These are phyloP conservation scores for Heliconius hewitsoni DNA, from an alignment of 1,140 invertebrate species.

Conservation along the genomic window DNA sequence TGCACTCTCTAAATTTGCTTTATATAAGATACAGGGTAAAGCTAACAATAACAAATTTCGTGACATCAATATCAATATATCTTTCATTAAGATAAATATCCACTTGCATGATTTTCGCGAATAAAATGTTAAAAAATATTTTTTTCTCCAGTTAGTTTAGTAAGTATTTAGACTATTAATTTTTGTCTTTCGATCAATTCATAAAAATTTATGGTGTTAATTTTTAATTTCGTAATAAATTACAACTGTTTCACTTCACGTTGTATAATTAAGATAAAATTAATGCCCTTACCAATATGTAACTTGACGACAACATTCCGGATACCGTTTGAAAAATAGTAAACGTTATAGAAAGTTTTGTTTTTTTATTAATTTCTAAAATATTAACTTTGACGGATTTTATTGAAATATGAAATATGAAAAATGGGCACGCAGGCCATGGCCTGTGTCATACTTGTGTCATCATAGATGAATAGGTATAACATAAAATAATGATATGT, in stretches of 20 bases:
- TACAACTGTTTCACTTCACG: constrained; percentile 37
- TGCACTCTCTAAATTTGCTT: too few relatives aligned
- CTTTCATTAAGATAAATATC: too few relatives aligned
- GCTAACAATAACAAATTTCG: too few relatives aligned
- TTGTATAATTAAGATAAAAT: constrained; percentile 46
- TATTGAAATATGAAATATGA: neutral
- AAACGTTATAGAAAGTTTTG: neutral
- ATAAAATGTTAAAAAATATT: neutral
- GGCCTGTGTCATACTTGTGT: too few relatives aligned
- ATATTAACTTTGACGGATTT: neutral
- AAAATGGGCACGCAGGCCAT: too few relatives aligned
- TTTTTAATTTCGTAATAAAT: constrained; percentile 46
- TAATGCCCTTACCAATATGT: constrained; percentile 32
- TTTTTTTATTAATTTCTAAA: neutral
- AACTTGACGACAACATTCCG: constrained; percentile 2
- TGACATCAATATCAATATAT: too few relatives aligned
- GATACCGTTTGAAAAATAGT: constrained; percentile 4
- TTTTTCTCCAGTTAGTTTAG: too few relatives aligned
- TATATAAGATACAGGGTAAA: too few relatives aligned
- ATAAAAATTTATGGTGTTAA: constrained; percentile 23
- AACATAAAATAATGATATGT: too few relatives aligned
- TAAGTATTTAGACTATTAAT: neutral
- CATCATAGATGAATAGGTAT: too few relatives aligned
- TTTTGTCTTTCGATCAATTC: neutral
- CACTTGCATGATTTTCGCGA: neutral